These are phyloP conservation scores for Oncorhynchus mykiss DNA, from an alignment of 2,113 vertebrate species.

Conservation along the genomic window DNA sequence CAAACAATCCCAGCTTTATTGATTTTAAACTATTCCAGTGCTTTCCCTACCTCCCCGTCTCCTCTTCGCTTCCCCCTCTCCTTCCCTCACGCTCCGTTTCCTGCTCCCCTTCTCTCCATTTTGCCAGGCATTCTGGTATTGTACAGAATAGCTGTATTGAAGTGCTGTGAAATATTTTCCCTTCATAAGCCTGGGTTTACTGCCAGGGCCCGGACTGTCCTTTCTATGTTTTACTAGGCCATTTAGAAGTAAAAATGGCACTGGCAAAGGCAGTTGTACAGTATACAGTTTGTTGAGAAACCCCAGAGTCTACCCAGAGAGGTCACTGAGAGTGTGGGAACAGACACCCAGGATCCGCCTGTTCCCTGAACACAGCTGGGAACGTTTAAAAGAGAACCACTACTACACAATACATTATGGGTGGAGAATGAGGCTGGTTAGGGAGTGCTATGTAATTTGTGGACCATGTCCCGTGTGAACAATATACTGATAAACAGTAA, in stretches of 20 bases:
- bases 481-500: background rate
- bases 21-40: slow-evolving; percentile 44
- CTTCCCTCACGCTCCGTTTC: background rate
- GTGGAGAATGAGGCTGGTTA: background rate
- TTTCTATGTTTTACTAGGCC: background rate
- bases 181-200: background rate
- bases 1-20: slow-evolving; percentile 24
- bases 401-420: background rate
- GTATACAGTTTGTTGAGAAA: background rate
- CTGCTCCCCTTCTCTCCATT: background rate
- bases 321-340: background rate
- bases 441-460: background rate
- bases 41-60: background rate
- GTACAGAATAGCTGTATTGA: background rate
- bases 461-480: background rate
- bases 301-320: background rate
- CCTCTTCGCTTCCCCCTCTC: background rate
- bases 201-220: background rate
- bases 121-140: slow-evolving; percentile 25
- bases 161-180: background rate
- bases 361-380: background rate
- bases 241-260: background rate
- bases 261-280: background rate
- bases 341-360: background rate
- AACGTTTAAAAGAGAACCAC: background rate